phyloP scores from a whole-genome alignment of 2,113 vertebrate genomes.

The Syrmaticus mikado region DNA sequence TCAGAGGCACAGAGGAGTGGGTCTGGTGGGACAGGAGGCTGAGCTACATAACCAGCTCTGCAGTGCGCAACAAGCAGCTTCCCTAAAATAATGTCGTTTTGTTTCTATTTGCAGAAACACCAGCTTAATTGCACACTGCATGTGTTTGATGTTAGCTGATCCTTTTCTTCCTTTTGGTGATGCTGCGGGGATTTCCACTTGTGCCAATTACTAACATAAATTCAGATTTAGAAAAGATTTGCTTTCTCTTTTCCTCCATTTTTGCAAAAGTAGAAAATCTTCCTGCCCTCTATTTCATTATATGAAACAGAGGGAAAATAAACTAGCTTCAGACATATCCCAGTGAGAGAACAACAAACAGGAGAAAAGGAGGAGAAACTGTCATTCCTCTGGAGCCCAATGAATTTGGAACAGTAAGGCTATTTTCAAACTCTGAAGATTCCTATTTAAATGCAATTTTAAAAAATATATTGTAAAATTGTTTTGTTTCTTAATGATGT shows the following conservation, averaged over 20 bases:
- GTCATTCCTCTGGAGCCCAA: background rate
- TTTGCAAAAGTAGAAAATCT: background rate
- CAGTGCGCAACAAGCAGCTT: background rate
- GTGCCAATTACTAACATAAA: background rate
- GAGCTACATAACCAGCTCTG: background rate
- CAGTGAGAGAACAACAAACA: background rate
- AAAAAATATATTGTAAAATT: background rate
- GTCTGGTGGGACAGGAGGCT: conserved; percentile 1
- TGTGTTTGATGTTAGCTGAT: background rate
- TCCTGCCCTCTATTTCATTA: background rate
- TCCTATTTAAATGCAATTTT: fast-evolving
- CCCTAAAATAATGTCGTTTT: background rate
- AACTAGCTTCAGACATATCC: background rate
- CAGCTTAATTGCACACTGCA: background rate
- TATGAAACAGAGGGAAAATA: background rate
- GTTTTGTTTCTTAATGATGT: background rate
- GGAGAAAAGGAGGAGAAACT: background rate
- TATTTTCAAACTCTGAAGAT: background rate
- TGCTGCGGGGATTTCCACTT: background rate
- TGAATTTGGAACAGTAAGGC: background rate
- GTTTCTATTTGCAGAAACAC: background rate
- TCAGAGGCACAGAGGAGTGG: background rate
- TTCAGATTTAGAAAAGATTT: background rate
- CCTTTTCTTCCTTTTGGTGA: background rate
- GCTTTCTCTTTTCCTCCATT: background rate